phyloP scores from a whole-genome alignment of 2,113 vertebrate species.

The Lamprotornis superbus region DNA sequence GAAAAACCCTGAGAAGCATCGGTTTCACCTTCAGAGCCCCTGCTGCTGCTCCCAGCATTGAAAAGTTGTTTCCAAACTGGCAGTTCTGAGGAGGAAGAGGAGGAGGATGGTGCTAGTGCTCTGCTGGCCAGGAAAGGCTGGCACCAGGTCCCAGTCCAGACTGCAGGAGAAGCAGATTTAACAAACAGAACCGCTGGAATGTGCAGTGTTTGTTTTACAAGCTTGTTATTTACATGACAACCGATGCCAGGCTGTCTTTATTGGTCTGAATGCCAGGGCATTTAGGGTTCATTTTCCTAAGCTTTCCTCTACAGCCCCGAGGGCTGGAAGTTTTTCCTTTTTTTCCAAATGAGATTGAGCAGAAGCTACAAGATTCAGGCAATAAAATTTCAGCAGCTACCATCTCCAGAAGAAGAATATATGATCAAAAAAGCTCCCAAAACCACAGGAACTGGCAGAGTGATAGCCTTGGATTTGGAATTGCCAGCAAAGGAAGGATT shows the following conservation, averaged over 20 bases:
- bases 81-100: not conserved
- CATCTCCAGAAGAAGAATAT: not conserved
- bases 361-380: not conserved
- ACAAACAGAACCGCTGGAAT: not conserved
- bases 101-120: not conserved
- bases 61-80: not conserved
- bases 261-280: not conserved
- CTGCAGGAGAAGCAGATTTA: not conserved
- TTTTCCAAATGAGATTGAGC: not conserved
- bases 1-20: not conserved
- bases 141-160: not conserved
- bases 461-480: not conserved
- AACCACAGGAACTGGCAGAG: not conserved
- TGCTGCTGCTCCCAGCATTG: rapidly evolving
- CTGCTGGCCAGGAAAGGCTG: not conserved
- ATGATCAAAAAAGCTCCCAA: not conserved
- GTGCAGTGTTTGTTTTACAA: not conserved
- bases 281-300: constrained; percentile 17
- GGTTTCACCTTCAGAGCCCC: not conserved
- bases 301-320: not conserved
- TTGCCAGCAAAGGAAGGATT: not conserved
- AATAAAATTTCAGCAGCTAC: not conserved
- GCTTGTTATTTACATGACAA: constrained; percentile 22
- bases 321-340: not conserved
- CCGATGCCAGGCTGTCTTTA: constrained; percentile 1